Conservation (phyloP, 2,113 vertebrate species). For the Gnathonemus longibarbis region DNA sequence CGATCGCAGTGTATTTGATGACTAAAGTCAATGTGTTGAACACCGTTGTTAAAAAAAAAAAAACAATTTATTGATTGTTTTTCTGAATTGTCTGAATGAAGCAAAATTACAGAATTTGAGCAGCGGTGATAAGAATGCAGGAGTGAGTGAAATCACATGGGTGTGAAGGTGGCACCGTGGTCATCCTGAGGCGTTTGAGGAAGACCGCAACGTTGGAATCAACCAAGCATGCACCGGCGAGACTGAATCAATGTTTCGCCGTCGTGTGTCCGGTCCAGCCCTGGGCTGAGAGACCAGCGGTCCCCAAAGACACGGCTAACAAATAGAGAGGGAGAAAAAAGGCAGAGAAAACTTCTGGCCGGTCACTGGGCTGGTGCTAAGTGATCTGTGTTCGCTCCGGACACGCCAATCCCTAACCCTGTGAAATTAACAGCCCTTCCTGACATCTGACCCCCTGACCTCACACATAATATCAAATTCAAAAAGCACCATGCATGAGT, state of each 20-base stretch:
- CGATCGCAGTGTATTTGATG: conserved; percentile 65
- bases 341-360: conserved; percentile 73
- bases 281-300: conserved; percentile 81
- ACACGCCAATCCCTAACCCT: conserved; percentile 99
- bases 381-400: conserved; percentile 99
- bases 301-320: conserved; percentile 87
- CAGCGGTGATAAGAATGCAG: neutral
- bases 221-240: conserved; percentile 39
- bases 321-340: conserved; percentile 84
- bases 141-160: conserved; percentile 38
- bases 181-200: neutral
- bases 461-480: conserved; percentile 96
- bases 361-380: conserved; percentile 86
- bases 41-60: conserved; percentile 5
- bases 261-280: conserved; percentile 71
- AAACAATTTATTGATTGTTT: neutral
- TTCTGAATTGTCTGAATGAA: neutral
- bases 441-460: conserved; percentile 85
- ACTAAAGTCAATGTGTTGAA: conserved; percentile 36
- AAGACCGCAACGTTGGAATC: neutral
- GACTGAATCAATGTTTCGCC: conserved; percentile 60
- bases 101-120: conserved; percentile 43
- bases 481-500: conserved; percentile 97
- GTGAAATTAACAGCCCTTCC: conserved; percentile 99
- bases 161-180: neutral